Base-by-base conservation (phyloP, 1,140 invertebrate species). In the Atta colombica region DNA sequence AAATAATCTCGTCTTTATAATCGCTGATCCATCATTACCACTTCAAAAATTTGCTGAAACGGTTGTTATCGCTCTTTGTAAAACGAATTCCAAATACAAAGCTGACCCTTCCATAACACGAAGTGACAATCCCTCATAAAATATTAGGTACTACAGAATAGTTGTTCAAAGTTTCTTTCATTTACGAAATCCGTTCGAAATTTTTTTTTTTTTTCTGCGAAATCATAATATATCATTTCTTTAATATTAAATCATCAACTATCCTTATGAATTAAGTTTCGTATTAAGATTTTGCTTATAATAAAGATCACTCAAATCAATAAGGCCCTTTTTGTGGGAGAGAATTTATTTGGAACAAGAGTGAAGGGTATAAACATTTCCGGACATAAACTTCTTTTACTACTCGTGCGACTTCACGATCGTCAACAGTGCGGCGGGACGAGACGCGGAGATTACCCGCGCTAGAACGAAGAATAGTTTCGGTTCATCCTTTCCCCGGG, bases 401-500 rank as follows among this genome's bases (percentile, higher is more conserved):
- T 58, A 28, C 8, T 81, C 80, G 25, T 14, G 14, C 68, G 55
- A 5, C 55, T 74, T 28, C 28, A 51, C 55, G 69, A 84, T 84
- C 69, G 39, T 84, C 25, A 75, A 63, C 31, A 7, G 5, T 35
- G 31, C 28, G 51, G 8, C 39, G 68, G 21, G 31, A n/a, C 21
- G 51, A 78, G 65, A 7, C 16, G 25, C 68, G 51, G 60, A 77
- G 69, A 39, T 60, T 60, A 39, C 12, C 16, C 45, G 31, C 28
- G 39, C 35, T 55, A 78, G 77, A 60, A 55, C 53, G 72, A 71
- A 77, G 63, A 86, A 81, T 77, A 69, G 80, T 85, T 90, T 86
- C 65, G 86, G 35, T 61, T 77, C 66, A 82, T 88, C 89, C 87
- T 90, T 90, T 90, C 89, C 86, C 89, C 87, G 88, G 86, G 69